These are phyloP conservation scores for Microcebus murinus DNA, from an alignment of 2,113 vertebrate species.

Conservation along the genomic window DNA sequence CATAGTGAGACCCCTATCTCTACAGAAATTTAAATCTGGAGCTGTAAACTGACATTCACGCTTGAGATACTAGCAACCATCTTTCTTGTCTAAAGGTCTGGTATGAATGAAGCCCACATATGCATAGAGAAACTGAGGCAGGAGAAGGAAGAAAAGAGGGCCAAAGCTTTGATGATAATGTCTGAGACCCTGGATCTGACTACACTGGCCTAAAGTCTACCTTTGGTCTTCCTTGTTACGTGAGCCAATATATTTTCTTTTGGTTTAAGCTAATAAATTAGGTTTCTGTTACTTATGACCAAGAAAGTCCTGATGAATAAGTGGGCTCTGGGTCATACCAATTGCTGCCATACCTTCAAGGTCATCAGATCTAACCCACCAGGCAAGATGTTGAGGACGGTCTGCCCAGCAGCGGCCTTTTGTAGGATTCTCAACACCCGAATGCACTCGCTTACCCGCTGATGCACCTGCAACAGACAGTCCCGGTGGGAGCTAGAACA, in stretches of 20 bases:
- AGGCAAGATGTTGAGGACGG: slow-evolving; percentile 62
- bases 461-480: slow-evolving; percentile 81
- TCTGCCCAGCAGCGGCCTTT: slow-evolving; percentile 62
- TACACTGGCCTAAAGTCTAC: neutral
- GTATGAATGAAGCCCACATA: neutral
- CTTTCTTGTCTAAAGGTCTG: neutral
- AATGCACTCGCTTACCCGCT: slow-evolving; percentile 82
- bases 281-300: neutral
- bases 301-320: neutral
- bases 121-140: neutral
- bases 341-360: slow-evolving; percentile 81
- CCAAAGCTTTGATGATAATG: neutral
- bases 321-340: neutral
- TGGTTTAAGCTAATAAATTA: neutral
- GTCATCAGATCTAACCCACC: slow-evolving; percentile 79
- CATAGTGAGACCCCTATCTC: too few relatives aligned
- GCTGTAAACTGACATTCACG: neutral
- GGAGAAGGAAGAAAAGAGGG: neutral
- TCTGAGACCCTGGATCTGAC: neutral
- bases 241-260: neutral
- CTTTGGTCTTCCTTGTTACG: neutral
- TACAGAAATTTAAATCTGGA: neutral
- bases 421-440: slow-evolving; percentile 80
- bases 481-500: neutral
- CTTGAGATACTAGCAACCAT: neutral